Evolutionary conservation across 30 jellyfish, hydroid and myxozoan species (phyloP).

Genomic region (Turritopsis rubra): DNA sequence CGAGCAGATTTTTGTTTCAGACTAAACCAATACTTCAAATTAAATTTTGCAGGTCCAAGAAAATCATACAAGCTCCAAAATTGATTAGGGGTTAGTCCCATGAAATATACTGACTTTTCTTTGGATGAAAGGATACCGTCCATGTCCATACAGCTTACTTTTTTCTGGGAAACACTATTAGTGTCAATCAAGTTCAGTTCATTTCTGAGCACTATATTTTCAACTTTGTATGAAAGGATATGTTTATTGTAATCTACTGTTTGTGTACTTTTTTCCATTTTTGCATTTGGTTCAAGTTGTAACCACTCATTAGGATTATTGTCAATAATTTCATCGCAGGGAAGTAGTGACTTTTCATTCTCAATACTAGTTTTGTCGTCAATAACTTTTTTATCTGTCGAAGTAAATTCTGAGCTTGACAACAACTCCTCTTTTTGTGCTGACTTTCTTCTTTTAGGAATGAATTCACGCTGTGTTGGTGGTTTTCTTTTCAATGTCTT

Average conservation of each 20-base stretch:
- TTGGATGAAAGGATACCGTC: conserved; percentile 22
- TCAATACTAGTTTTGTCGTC: too few species aligned
- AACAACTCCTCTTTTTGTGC: too few species aligned
- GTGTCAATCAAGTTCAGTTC: neutral
- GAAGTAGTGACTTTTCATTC: too few species aligned
- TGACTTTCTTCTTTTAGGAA: neutral
- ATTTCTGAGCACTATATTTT: neutral
- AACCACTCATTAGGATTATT: neutral
- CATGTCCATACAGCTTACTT: conserved; percentile 17
- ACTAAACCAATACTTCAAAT: conserved; percentile 34
- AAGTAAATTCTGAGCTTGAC: too few species aligned
- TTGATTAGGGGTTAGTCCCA: conserved; percentile 46
- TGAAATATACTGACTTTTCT: conserved; percentile 28
- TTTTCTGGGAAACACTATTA: neutral
- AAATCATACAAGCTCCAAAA: conserved; percentile 44
- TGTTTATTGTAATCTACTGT: neutral
- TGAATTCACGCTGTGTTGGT: neutral
- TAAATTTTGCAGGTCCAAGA: conserved; percentile 66
- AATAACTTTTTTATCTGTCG: too few species aligned
- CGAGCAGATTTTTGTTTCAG: neutral
- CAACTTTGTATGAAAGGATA: neutral
- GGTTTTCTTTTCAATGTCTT: neutral
- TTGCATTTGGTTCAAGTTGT: neutral
- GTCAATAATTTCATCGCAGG: neutral
- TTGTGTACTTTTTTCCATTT: neutral